Base-by-base conservation (phyloP, 2,113 vertebrate species). In the Pyrgilauda ruficollis region DNA sequence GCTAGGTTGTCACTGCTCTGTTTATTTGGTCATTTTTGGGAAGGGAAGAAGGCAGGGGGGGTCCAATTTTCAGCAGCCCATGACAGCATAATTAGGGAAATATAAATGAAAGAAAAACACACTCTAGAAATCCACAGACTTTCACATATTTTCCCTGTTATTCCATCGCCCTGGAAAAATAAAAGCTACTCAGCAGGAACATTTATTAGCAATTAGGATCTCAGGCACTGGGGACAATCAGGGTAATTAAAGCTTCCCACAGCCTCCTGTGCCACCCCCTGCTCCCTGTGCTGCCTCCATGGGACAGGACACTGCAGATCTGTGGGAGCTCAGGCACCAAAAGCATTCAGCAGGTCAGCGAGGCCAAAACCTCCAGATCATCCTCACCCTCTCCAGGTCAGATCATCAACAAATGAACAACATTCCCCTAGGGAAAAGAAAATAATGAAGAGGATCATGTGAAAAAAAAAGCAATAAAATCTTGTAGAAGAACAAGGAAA, bases 31-130 rank as follows among this genome's bases (percentile, higher is more conserved):
- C 72, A 27, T 49, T 95, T 61, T 50, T 28, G 67, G 58, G 49
- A 28, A 12, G 10, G 35, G 30, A 31, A 58, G 11, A 17, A n/a
- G 11, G 5, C 6, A 13, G 22, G 33, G 10, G 41, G 31, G 31
- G 59, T 37, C 46, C 83, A 79, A 89, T 93, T 93, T 91, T 76
- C 93, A 93, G 77, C 90, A 72, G 88, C 6, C 84, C 78, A 3
- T 94, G 94, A 96, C 94, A 96, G 89, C 69, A 2, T 91, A 97
- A 96, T 97, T 94, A 94, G 91, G 91, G 89, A 95, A 94, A 93
- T 94, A 92, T 11, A 91, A 96, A 96, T 97, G 94, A 90, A 97
- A 97, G 92, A 44, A 95, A 93, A 96, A 95, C 94, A 95, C 17
- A 11, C 73, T 55, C 81, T 55, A 50, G 70, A 95, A 92, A 90